Evolutionary conservation across 2,888 invertebrate species (phyloP).

Genomic region (Heliconius ismenius): DNA sequence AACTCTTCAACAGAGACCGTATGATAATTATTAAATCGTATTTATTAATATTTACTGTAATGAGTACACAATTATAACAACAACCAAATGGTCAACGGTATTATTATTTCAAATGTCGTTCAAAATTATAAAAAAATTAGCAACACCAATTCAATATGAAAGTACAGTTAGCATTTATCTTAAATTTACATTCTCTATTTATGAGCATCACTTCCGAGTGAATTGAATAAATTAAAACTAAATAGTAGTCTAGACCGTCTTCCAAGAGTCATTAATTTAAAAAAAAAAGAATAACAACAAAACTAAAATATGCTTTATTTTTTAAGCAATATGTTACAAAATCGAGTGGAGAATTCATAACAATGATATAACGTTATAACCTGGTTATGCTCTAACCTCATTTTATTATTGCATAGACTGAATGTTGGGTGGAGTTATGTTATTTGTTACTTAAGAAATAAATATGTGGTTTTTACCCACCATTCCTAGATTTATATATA

Average conservation of each 20-base stretch:
- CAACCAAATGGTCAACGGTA: not conserved
- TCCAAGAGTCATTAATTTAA: conserved; percentile 14
- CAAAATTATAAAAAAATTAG: not conserved
- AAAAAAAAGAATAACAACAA: not conserved
- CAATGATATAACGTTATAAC: conserved; percentile 30
- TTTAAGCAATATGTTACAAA: conserved; percentile 20
- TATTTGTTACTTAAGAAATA: not conserved
- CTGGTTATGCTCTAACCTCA: conserved; percentile 21
- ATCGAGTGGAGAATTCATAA: conserved; percentile 13
- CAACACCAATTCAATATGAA: not conserved
- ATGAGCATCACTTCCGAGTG: not conserved
- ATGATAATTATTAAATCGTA: not conserved
- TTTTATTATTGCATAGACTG: conserved; percentile 5
- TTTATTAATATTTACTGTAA: not conserved
- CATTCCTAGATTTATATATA: not conserved
- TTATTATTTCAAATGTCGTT: not conserved
- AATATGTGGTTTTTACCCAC: not conserved
- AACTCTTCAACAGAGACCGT: not conserved
- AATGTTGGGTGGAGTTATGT: not conserved
- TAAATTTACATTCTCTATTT: not conserved
- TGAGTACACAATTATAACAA: not conserved
- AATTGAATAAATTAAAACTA: conserved; percentile 2
- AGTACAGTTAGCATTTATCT: not conserved
- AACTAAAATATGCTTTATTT: conserved; percentile 23
- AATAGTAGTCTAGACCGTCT: conserved; percentile 13